Evolutionary conservation across 2,113 vertebrate species (phyloP).

Genomic region (Corythornis madagascariensis): DNA sequence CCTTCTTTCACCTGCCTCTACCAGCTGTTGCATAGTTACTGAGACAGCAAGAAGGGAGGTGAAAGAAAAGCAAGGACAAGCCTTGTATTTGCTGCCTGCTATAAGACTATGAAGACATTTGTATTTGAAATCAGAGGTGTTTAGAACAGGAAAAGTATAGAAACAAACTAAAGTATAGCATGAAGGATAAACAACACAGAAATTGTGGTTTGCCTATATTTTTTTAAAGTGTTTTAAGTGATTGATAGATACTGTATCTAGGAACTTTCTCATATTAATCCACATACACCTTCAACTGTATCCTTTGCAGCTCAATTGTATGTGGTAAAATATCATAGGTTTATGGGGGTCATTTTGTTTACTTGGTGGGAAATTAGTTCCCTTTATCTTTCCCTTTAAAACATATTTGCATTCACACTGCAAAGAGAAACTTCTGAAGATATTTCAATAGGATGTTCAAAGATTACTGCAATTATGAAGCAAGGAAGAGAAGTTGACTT

Average conservation of each 20-base stretch:
- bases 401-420: neutral
- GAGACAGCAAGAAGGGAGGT: rapidly evolving
- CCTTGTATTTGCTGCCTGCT: neutral
- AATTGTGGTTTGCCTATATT: neutral
- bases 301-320: neutral
- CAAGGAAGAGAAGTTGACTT: neutral
- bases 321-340: neutral
- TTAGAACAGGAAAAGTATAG: neutral
- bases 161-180: neutral
- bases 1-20: neutral
- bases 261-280: neutral
- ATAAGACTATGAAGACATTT: rapidly evolving
- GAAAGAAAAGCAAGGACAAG: neutral
- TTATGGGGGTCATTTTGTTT: neutral
- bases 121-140: neutral
- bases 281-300: neutral
- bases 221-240: neutral
- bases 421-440: neutral
- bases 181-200: neutral
- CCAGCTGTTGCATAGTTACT: neutral
- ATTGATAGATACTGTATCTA: neutral
- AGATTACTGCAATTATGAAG: neutral
- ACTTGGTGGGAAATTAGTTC: neutral
- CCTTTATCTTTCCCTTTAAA: neutral
- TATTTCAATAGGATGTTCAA: neutral